Base-by-base conservation (phyloP, 2,113 vertebrate genomes). In the Anguilla rostrata region DNA sequence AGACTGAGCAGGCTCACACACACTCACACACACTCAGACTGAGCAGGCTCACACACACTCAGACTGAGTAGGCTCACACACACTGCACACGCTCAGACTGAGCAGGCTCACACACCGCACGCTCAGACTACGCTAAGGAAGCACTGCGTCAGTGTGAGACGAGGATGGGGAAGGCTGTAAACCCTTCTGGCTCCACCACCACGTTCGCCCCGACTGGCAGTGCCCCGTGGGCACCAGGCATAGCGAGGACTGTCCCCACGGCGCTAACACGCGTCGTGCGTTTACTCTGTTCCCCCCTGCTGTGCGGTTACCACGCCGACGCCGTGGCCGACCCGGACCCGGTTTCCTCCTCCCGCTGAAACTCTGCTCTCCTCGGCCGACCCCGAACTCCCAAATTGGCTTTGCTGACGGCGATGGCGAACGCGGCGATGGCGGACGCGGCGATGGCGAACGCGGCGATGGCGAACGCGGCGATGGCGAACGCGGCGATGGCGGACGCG, bases 311-410 rank as follows among this genome's bases (percentile, higher is more conserved):
- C 57, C 18, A 75, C n/a, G 46, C 8, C 14, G 18, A n/a, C 46
- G 84, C 75, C 84, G 56, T 15, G 39, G 14, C n/a, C 75, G 57
- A 46, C 7, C 34, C 2, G 49, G 84, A 80, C 71, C 34, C 43
- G 6, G 29, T 34, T 39, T 46, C 18, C 79, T 85, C 75, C 80
- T 80, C 84, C 84, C 75, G 80, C 84, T 57, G 46, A 85, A 85
- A 85, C 57, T 85, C 84, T 80, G 84, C 84, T 87, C 83, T 46
- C 56, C 20, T 40, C 26, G 46, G 49, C n/a, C 40, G 84, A 46
- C 43, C 34, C 75, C 4, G 18, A 57, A 14, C 84, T 46, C 9
- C 49, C 5, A 34, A 34, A 34, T 80, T 80, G 46, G 49, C 84
- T 2, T 46, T 2, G 43, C 1, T 2, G 43, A 46, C 8, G 8